Evolutionary conservation across 2,113 vertebrate genomes (phyloP), one percentile per base, ranked within the genome.

Genomic region (Ovis canadensis): DNA sequence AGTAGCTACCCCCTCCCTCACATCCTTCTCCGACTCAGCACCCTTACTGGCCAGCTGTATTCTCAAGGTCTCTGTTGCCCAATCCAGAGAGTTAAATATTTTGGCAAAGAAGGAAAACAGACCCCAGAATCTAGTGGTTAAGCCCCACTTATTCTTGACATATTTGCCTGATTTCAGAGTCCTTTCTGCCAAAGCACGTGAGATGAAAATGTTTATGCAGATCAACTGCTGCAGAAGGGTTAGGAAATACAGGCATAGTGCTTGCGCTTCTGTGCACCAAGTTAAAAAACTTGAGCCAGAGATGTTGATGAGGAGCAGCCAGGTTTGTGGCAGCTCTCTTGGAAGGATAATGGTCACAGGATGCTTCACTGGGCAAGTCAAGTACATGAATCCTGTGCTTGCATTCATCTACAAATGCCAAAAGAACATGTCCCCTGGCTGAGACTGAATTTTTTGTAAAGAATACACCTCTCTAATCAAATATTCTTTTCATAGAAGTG

Each of bases 381-480:
- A n/a, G 23, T 36, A 12, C 1, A 2, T 2, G 36, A 78, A 36
- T 55, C 91, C 83, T 31, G 77, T 29, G 86, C 48, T 17, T 43
- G 62, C 7, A 16, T 60, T 90, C 27, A 29, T 23, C 23, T 54
- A 13, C 81, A 55, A 5, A 33, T 50, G 60, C 54, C 43, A 91
- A 97, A 94, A 96, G 9, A 14, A 82, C 7, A 6, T 52, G 97
- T 87, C 59, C 59, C 80, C 98, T 83, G 98, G 97, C 95, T 95
- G 98, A 97, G 94, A 97, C 60, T 77, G 36, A 98, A 54, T 97
- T 33, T 93, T 45, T 64, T 45, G 64, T 89, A 45, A 62, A 84
- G 97, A 97, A 97, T 80, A 97, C 82, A 97, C 92, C 96, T 98
- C 97, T 94, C 64, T 67, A 90, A 97, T 83, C 88, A 71, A 97